These are phyloP conservation scores for Lepidothrix coronata DNA, from an alignment of 2,113 vertebrate genomes.

Conservation along the genomic window DNA sequence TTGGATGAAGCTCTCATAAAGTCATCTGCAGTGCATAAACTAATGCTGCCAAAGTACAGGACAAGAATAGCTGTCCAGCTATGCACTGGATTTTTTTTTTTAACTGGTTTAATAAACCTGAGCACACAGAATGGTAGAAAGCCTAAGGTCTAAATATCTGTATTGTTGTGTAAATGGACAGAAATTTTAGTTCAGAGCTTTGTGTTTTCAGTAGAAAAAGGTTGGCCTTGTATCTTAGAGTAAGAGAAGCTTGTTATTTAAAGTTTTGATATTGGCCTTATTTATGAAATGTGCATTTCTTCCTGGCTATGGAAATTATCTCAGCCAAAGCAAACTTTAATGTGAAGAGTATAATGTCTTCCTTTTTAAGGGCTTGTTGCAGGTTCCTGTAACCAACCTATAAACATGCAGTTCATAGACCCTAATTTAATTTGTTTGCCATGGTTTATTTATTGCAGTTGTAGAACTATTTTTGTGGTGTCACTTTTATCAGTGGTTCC, in stretches of 20 bases:
- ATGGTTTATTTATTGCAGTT: not conserved
- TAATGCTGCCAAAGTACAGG: not conserved
- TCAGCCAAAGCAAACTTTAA: not conserved
- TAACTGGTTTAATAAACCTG: not conserved
- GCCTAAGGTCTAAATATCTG: not conserved
- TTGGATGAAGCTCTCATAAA: not conserved
- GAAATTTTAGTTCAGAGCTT: not conserved
- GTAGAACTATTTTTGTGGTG: not conserved
- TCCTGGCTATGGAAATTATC: not conserved
- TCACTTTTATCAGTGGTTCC: not conserved
- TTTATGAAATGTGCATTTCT: not conserved
- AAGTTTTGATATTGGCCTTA: not conserved
- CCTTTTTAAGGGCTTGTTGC: not conserved
- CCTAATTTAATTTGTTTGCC: not conserved
- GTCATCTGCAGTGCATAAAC: not conserved
- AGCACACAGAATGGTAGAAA: not conserved
- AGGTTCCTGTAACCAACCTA: not conserved
- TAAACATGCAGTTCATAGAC: not conserved
- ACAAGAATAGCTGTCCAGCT: not conserved
- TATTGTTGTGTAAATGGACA: not conserved
- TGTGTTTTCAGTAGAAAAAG: not conserved
- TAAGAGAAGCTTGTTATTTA: not conserved
- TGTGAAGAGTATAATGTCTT: not conserved
- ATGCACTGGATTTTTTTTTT: not conserved
- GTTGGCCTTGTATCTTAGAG: not conserved